A percentile compares a stretch with the other conserved stretches of the same genome.
Conservation (phyloP, 2,888 invertebrate species). For the Euclidia mi region DNA sequence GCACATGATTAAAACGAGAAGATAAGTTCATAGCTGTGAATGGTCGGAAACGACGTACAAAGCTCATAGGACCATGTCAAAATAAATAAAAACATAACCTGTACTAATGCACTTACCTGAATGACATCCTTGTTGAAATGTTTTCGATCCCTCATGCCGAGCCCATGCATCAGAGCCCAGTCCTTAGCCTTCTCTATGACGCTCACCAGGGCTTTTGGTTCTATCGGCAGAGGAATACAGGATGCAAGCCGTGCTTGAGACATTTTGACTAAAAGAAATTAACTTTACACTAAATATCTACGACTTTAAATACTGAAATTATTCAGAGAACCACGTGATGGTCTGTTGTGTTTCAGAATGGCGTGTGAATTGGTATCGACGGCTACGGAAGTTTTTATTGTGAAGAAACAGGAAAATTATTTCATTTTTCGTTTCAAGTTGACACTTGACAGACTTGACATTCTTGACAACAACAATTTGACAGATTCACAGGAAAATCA, state of each 20-base stretch:
- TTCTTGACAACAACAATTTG: not conserved
- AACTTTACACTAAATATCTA: not conserved
- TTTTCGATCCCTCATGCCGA: slow-evolving; percentile 93
- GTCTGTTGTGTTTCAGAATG: not conserved
- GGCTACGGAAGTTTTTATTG: slow-evolving; percentile 5
- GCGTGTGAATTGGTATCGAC: not conserved
- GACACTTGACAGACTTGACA: slow-evolving; percentile 2
- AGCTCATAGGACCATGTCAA: no score
- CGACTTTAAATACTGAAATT: not conserved
- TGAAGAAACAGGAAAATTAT: slow-evolving; percentile 1
- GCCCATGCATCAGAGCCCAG: slow-evolving; percentile 96
- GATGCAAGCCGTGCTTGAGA: slow-evolving; percentile 86
- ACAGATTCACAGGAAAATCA: no score
- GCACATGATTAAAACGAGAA: no score
- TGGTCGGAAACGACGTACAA: no score
- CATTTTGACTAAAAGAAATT: slow-evolving; percentile 63
- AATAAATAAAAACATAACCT: slow-evolving; percentile 6
- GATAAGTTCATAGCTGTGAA: no score
- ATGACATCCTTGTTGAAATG: slow-evolving; percentile 92
- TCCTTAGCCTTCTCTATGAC: slow-evolving; percentile 94
- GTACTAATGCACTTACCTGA: slow-evolving; percentile 71
- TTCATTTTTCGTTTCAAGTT: not conserved
- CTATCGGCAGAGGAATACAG: slow-evolving; percentile 92
- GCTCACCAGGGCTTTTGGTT: slow-evolving; percentile 91
- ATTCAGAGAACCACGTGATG: not conserved